phyloP scores from a whole-genome alignment of 2,888 invertebrate species.

The Aplocera efformata region DNA sequence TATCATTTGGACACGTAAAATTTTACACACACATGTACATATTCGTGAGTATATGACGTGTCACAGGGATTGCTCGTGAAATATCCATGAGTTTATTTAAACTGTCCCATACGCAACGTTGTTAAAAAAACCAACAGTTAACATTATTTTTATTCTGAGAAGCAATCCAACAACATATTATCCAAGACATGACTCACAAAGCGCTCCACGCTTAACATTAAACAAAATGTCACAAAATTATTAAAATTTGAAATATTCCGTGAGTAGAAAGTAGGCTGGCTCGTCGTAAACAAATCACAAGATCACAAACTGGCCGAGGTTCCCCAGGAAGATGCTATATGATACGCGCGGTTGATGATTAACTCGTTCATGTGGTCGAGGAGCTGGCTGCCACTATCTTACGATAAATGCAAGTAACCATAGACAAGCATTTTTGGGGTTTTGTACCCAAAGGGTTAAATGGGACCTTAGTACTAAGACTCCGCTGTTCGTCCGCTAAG shows the following conservation, averaged over 20 bases:
- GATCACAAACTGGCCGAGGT: not conserved
- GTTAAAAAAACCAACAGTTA: too few relatives aligned
- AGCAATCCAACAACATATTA: slow-evolving; percentile 1
- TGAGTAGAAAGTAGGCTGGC: slow-evolving; percentile 23
- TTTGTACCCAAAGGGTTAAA: too few relatives aligned
- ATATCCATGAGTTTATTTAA: too few relatives aligned
- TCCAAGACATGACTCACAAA: slow-evolving; percentile 11
- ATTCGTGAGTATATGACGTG: too few relatives aligned
- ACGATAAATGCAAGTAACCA: not conserved
- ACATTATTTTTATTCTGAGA: not conserved
- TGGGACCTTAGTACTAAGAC: too few relatives aligned
- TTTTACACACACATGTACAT: too few relatives aligned
- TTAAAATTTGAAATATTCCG: slow-evolving; percentile 3
- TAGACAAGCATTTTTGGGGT: not conserved
- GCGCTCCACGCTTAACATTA: slow-evolving; percentile 14
- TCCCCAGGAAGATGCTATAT: slow-evolving; percentile 9
- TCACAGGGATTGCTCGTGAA: too few relatives aligned
- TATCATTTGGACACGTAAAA: too few relatives aligned
- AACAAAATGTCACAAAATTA: slow-evolving; percentile 20
- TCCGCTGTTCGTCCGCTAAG: too few relatives aligned
- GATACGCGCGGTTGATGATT: slow-evolving; percentile 11
- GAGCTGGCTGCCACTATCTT: not conserved
- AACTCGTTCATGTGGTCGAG: not conserved
- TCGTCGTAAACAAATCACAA: slow-evolving; percentile 17
- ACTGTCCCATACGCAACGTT: too few relatives aligned